These are phyloP conservation scores for Melanophora roralis DNA, from an alignment of 2,888 invertebrate genomes.

Conservation along the genomic window DNA sequence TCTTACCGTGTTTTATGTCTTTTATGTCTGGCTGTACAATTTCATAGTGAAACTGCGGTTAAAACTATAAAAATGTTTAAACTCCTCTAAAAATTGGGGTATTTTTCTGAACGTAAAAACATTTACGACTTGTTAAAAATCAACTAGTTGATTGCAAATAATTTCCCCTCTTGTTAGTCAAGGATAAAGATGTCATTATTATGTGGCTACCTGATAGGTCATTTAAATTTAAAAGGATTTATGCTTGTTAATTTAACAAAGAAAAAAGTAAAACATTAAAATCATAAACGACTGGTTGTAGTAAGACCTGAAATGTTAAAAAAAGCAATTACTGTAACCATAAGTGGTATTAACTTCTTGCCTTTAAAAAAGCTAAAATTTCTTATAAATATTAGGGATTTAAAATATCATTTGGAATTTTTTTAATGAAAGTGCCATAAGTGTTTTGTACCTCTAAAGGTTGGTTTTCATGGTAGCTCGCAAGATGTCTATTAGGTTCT, in stretches of 20 bases:
- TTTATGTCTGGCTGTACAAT: not conserved
- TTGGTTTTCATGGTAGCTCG: too few species aligned
- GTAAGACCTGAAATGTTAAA: not conserved
- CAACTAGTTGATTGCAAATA: conserved; percentile 50
- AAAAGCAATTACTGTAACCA: not conserved
- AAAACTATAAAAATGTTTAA: conserved; percentile 24
- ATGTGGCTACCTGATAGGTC: conserved; percentile 42
- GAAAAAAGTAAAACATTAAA: not conserved
- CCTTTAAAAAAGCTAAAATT: too few species aligned
- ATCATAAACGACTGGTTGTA: not conserved
- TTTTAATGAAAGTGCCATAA: too few species aligned
- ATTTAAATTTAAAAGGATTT: conserved; percentile 61
- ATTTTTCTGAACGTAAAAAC: not conserved
- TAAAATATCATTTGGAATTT: not conserved
- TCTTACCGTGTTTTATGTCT: too few species aligned
- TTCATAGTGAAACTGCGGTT: conserved; percentile 23
- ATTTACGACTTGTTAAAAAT: conserved; percentile 55
- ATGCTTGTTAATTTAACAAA: conserved; percentile 28
- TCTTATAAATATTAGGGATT: not conserved
- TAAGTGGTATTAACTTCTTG: too few species aligned
- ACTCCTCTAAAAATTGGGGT: conserved; percentile 18
- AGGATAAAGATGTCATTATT: conserved; percentile 26
- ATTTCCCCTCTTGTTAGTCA: not conserved
- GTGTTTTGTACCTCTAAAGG: too few species aligned
- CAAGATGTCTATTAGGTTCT: too few species aligned